Percentiles rank a stretch among this genome's conserved stretches.
These are phyloP conservation scores for Myotis vivesi DNA, from an alignment of 2,797 vertebrate species.

Conservation along the genomic window DNA sequence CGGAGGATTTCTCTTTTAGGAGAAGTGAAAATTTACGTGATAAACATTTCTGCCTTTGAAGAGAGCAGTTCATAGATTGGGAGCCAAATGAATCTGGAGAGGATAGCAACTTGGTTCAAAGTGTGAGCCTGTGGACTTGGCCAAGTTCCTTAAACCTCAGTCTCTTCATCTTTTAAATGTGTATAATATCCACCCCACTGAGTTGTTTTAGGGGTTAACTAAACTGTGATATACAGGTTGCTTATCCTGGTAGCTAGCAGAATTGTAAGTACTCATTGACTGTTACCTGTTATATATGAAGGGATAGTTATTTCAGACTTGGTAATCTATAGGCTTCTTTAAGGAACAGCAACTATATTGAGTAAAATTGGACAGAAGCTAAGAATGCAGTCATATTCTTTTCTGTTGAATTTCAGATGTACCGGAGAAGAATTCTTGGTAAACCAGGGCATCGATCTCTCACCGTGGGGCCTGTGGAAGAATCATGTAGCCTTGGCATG, in stretches of 20 bases:
- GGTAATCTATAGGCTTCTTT: background rate
- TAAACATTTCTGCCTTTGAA: background rate
- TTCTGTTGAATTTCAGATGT: constrained; percentile 82
- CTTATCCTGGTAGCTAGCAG: background rate
- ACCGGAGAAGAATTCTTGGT: constrained; percentile 89
- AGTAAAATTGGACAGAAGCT: background rate
- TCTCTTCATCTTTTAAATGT: background rate
- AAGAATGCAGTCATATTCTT: background rate
- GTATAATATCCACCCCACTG: background rate
- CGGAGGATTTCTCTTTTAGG: background rate
- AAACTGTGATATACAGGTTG: background rate
- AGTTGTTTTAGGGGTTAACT: background rate
- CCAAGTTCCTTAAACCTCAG: background rate
- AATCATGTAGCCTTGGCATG: constrained; percentile 89
- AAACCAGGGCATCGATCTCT: constrained; percentile 87
- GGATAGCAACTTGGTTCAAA: background rate
- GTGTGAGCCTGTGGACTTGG: background rate
- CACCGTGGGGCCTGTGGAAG: constrained; percentile 92
- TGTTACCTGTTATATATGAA: background rate
- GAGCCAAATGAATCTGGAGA: background rate
- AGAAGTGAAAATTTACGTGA: background rate
- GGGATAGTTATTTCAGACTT: background rate
- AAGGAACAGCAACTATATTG: background rate
- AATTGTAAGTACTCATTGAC: background rate
- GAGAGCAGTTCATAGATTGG: background rate